Percentiles rank a stretch among this genome's conserved stretches.
phyloP scores from a whole-genome alignment of 2,888 invertebrate species.

The Dolichopus griseipennis region DNA sequence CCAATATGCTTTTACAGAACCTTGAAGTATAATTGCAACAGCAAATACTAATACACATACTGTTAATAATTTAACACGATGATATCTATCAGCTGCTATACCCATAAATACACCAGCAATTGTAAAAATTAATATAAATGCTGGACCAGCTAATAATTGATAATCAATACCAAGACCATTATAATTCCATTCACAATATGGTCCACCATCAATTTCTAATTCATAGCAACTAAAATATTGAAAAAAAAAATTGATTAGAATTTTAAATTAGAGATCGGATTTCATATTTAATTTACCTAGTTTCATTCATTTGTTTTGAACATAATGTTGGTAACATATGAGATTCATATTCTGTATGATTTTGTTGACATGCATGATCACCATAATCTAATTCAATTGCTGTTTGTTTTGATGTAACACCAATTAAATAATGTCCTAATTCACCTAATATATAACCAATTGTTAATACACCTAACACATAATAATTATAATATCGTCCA shows the following conservation, averaged over 20 bases:
- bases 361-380: conserved; percentile 74
- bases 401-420: conserved; percentile 79
- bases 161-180: conserved; percentile 87
- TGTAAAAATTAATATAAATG: conserved; percentile 86
- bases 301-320: conserved; percentile 48
- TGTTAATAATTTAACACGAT: conserved; percentile 66
- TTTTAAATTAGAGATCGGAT: background rate
- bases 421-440: conserved; percentile 79
- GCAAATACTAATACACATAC: conserved; percentile 73
- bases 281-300: conserved; percentile 47
- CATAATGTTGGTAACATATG: conserved; percentile 50
- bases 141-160: conserved; percentile 85
- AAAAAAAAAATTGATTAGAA: conserved; percentile 1
- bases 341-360: conserved; percentile 50
- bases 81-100: conserved; percentile 67
- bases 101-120: conserved; percentile 79
- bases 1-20: conserved; percentile 79
- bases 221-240: conserved; percentile 51
- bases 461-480: conserved; percentile 70
- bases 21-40: conserved; percentile 75
- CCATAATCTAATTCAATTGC: conserved; percentile 79
- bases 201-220: conserved; percentile 58
- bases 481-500: conserved; percentile 63
- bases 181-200: conserved; percentile 86
- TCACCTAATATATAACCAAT: conserved; percentile 79